Conservation (phyloP, 2,888 invertebrate species). For the Himalopsyche tibetana region DNA sequence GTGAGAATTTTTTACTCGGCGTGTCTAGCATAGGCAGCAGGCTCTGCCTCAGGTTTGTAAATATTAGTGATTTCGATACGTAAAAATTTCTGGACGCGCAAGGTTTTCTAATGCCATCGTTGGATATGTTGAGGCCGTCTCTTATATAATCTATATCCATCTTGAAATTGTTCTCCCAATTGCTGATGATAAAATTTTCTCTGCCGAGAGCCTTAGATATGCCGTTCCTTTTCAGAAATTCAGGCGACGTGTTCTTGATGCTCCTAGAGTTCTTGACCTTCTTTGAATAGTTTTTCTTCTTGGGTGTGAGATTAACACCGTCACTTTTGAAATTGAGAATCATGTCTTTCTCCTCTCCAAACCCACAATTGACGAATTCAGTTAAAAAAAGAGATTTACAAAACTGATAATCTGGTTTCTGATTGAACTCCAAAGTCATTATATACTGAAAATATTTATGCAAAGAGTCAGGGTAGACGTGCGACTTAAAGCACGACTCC, state of each 20-base stretch:
- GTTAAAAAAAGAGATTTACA: constrained; percentile 82
- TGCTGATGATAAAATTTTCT: constrained; percentile 71
- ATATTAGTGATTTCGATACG: constrained; percentile 74
- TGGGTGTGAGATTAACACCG: constrained; percentile 72
- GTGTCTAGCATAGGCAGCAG: constrained; percentile 75
- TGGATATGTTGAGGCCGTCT: constrained; percentile 73
- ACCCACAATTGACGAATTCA: constrained; percentile 79
- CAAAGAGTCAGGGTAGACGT: constrained; percentile 81
- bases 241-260: constrained; percentile 72
- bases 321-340: constrained; percentile 74
- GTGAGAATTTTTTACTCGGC: constrained; percentile 77
- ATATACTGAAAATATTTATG: constrained; percentile 85
- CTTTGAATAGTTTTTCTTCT: constrained; percentile 71
- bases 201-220: constrained; percentile 73
- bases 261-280: constrained; percentile 68
- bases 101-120: constrained; percentile 74
- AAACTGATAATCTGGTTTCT: constrained; percentile 86
- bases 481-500: constrained; percentile 80
- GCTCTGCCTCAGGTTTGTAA: constrained; percentile 74
- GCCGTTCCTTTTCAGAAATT: constrained; percentile 72
- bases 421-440: constrained; percentile 82
- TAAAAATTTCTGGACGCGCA: constrained; percentile 75
- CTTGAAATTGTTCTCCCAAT: constrained; percentile 73
- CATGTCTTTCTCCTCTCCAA: constrained; percentile 70
- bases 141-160: constrained; percentile 73